These are phyloP conservation scores for Chrysolina oricalcia DNA, from an alignment of 2,888 invertebrate species.

Conservation along the genomic window DNA sequence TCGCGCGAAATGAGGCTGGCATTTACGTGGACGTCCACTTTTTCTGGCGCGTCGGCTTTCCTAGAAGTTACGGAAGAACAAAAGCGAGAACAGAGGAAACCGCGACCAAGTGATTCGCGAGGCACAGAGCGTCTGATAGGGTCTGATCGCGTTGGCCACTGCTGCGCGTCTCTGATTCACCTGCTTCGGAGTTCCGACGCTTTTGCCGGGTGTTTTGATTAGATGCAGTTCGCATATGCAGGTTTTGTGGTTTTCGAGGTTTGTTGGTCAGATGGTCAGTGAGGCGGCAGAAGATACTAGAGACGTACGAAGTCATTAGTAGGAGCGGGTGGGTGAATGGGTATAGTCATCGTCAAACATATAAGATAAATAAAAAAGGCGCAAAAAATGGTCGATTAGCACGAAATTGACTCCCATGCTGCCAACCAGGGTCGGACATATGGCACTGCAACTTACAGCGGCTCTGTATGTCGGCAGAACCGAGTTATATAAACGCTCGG, in stretches of 20 bases:
- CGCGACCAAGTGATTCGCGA: constrained; percentile 42
- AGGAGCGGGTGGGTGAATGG: too few species aligned
- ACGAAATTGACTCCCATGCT: too few species aligned
- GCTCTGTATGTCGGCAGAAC: too few species aligned
- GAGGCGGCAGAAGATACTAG: neutral
- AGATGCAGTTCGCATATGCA: neutral
- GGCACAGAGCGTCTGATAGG: constrained; percentile 67
- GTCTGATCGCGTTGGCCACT: constrained; percentile 57
- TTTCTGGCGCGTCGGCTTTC: neutral
- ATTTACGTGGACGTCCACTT: neutral
- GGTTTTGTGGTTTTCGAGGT: constrained; percentile 20
- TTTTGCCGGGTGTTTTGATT: constrained; percentile 70
- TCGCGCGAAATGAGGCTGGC: neutral
- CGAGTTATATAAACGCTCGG: too few species aligned
- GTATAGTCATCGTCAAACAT: too few species aligned
- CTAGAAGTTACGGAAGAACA: constrained; percentile 14
- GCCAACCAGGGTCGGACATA: too few species aligned
- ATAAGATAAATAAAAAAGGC: too few species aligned
- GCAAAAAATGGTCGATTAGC: too few species aligned
- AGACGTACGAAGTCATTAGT: neutral
- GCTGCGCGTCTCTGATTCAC: constrained; percentile 72
- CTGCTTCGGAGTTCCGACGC: constrained; percentile 75
- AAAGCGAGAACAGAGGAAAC: neutral
- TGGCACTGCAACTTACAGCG: too few species aligned
- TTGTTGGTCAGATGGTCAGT: constrained; percentile 21